phyloP scores from a whole-genome alignment of 1,140 invertebrate species.

The Pseudoatta argentina region DNA sequence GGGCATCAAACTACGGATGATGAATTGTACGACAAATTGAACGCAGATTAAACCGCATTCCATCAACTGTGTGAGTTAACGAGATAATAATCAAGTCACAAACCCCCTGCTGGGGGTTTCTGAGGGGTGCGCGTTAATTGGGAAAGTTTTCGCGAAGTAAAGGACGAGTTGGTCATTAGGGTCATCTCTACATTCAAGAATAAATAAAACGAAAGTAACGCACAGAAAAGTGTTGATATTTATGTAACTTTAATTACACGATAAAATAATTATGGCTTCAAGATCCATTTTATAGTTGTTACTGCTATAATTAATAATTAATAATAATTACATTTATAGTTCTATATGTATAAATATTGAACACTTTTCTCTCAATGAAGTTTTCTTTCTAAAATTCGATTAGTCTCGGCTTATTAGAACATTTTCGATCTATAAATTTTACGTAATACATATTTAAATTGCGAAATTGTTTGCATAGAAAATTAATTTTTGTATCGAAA shows the following conservation, averaged over 20 bases:
- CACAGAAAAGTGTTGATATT: no score
- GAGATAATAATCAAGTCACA: constrained; percentile 58
- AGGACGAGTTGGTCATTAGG: not conserved
- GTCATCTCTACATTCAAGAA: not conserved
- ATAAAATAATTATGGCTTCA: no score
- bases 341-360: no score
- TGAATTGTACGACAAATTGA: constrained; percentile 55
- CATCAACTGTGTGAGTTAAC: constrained; percentile 28
- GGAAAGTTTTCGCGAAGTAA: constrained; percentile 46
- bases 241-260: no score
- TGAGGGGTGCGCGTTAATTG: constrained; percentile 52
- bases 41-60: constrained; percentile 25
- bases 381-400: not conserved
- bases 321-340: no score
- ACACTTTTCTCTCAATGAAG: no score
- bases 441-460: not conserved
- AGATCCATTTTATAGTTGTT: no score
- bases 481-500: not conserved
- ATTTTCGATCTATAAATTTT: not conserved
- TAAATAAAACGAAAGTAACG: not conserved
- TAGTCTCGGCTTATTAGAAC: not conserved
- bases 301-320: no score
- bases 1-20: constrained; percentile 1
- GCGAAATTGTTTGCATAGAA: no score
- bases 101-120: not conserved